phyloP scores from a whole-genome alignment of 2,113 vertebrate species.

The Pseudopodoces humilis region DNA sequence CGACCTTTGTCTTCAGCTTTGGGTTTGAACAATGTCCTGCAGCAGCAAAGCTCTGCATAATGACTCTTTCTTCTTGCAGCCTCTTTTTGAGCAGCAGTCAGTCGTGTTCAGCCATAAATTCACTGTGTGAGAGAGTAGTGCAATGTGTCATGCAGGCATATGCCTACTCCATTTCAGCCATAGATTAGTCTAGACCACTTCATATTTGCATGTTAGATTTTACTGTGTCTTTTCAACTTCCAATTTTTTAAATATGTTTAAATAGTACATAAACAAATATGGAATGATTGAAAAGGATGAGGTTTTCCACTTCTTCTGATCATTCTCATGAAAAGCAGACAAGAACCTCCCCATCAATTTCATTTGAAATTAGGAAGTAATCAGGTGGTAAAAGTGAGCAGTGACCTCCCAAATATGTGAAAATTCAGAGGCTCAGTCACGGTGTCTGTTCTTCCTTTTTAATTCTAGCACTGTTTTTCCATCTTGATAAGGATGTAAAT shows the following conservation, averaged over 20 bases:
- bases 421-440: not conserved
- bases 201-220: not conserved
- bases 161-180: not conserved
- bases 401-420: not conserved
- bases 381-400: not conserved
- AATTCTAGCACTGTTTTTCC: not conserved
- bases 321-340: not conserved
- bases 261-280: not conserved
- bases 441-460: not conserved
- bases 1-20: not conserved
- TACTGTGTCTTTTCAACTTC: not conserved
- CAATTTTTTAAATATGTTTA: not conserved
- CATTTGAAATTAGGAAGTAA: not conserved
- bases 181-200: not conserved
- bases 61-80: not conserved
- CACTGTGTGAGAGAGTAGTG: not conserved
- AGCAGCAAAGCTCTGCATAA: not conserved
- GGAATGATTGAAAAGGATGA: not conserved
- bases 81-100: not conserved
- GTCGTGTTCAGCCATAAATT: not conserved
- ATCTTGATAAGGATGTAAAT: not conserved
- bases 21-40: not conserved
- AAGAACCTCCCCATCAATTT: fast-evolving
- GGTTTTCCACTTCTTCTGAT: not conserved
- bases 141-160: not conserved